phyloP scores from a whole-genome alignment of 2,797 vertebrate genomes.

The Enteromius viviparus region DNA sequence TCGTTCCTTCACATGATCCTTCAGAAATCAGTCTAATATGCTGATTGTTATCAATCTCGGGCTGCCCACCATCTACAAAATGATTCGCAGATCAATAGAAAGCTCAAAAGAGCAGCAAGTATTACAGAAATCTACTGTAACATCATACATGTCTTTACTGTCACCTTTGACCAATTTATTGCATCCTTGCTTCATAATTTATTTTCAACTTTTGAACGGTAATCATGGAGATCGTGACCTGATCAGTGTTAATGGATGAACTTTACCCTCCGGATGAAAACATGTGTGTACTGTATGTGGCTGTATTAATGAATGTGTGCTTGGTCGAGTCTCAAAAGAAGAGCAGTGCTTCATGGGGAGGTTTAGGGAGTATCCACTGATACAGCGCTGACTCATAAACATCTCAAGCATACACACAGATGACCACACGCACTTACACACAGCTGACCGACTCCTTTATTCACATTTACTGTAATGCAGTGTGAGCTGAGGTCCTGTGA shows the following conservation, averaged over 20 bases:
- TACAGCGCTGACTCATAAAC: slow-evolving; percentile 48
- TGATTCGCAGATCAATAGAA: neutral
- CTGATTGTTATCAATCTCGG: neutral
- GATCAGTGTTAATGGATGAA: neutral
- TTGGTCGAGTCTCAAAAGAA: slow-evolving; percentile 19
- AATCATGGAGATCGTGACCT: neutral
- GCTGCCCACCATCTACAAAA: no score
- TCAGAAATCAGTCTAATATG: neutral
- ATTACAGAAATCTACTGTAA: neutral
- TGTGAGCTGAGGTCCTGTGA: slow-evolving; percentile 7
- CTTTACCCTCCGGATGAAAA: neutral
- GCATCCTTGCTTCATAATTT: neutral
- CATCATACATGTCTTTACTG: neutral
- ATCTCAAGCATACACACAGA: neutral
- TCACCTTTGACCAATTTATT: neutral
- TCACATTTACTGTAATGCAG: slow-evolving; percentile 25
- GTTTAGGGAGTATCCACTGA: slow-evolving; percentile 41
- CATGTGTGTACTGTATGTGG: neutral
- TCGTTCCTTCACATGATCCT: neutral
- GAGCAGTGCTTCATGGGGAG: slow-evolving; percentile 34
- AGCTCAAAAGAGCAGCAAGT: neutral
- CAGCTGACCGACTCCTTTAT: neutral
- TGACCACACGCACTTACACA: slow-evolving; percentile 18
- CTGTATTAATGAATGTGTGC: slow-evolving; percentile 28
- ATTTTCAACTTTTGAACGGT: neutral